Evolutionary conservation across 1,140 invertebrate genomes (phyloP), one percentile per base, ranked within the genome.

Genomic region (Oedothorax gibbosus): DNA sequence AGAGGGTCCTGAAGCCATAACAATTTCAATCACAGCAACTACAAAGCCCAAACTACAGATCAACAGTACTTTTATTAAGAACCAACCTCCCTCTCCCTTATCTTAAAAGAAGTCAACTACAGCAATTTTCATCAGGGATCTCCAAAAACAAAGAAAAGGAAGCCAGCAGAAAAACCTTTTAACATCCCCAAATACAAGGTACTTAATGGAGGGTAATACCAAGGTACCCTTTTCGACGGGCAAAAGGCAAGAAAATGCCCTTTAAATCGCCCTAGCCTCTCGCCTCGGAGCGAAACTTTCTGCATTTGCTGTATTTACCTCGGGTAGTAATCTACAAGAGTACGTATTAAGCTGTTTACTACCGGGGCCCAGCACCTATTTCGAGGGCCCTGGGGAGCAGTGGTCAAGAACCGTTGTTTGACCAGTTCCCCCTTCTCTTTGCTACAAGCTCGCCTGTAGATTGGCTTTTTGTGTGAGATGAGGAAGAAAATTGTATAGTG

Each of bases 341-440:
- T 84, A 84, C 71, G 81, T 84, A 84, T 84, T 84, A 84, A 82
- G 69, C 80, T 82, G 80, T 82, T 82, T 82, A 82, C 80, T 73
- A 71, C 80, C 80, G 80, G 66, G 35, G 78, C 54, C 80, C 80
- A 79, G 64, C 62, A 79, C 77, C 77, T 79, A 62, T 68, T 53
- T 15, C 12, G 50, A 14, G 53, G 81, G 21, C 81, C 72, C 81
- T 50, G 53, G 81, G 81, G 81, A 35, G 75, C 69, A 84, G 71
- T 64, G 81, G 81, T 84, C 81, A 84, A 84, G 81, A 71, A 84
- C 81, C 64, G 81, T 84, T 84, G 81, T 84, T 84, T 84, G 81
- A 84, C 81, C 81, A 84, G 54, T 60, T 56, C 51, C 57, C 50
- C 60, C 57, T 54, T 57, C 68, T 73, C 35, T 71, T 51, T 18